Base-by-base conservation (phyloP, 2,888 invertebrate species). In the Myopa tessellatipennis region DNA sequence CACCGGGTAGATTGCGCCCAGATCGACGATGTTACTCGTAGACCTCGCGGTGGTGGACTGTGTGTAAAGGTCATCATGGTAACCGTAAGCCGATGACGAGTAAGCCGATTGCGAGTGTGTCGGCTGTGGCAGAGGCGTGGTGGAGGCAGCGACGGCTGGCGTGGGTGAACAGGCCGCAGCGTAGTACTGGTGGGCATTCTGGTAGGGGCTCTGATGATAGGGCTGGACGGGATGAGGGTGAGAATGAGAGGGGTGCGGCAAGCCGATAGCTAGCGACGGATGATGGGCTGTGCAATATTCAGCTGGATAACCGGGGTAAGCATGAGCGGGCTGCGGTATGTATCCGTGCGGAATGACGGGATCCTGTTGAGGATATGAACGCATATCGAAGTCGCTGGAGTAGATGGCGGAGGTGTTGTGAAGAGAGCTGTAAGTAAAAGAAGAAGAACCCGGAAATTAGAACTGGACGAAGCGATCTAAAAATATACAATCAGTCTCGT, bases 351-450 rank as follows among this genome's bases (percentile, higher is more conserved):
- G 77, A 75, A 82, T 52, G 58, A 81, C 74, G 58, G 84, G 79
- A 71, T 85, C 85, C 70, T 82, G 82, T 68, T 83, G 82, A n/a
- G 82, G 82, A 77, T 83, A 82, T 38, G 75, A 74, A 58, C 79
- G 77, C 40, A 81, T 80, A 65, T 81, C 82, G 70, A 86, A 87
- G 55, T 85, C 86, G 74, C 83, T 82, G 55, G 83, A 82, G 79
- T 86, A 87, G 65, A 81, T 75, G 81, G 84, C 34, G 79, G 84
- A 76, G 79, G 84, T 45, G 77, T 81, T 81, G 76, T 82, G 82
- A 12, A 79, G 70, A 18, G 83, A 82, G 80, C 87, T 88, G 80
- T 40, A 82, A 80, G 36, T 6, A 68, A 63, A 65, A 60, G 61
- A 72, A 75, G 34, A 34, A 74, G 50, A 14, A 65, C 16, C 6